A percentile compares a stretch with the other conserved stretches of the same genome.
Evolutionary conservation across 2,888 invertebrate species (phyloP).

Genomic region (Tryphoninae sp.): DNA sequence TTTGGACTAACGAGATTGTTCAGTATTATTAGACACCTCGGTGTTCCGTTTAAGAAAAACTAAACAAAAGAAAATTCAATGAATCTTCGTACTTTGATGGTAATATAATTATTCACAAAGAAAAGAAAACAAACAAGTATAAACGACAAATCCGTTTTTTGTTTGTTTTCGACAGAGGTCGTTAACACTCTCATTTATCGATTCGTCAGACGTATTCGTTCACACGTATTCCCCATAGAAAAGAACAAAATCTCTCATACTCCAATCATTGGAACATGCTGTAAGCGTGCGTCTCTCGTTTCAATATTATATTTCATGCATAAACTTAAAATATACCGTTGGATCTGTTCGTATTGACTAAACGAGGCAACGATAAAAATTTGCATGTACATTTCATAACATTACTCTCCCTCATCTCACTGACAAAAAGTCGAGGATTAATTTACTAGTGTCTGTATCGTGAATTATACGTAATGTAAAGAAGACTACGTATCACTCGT

Average conservation of each 20-base stretch:
- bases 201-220: slow-evolving; percentile 17
- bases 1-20: neutral
- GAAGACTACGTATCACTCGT: slow-evolving; percentile 29
- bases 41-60: neutral
- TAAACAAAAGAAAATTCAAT: slow-evolving; percentile 7
- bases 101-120: slow-evolving; percentile 7
- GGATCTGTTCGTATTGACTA: too few species aligned
- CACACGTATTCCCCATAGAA: neutral
- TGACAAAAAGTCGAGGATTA: slow-evolving; percentile 3
- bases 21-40: slow-evolving; percentile 53
- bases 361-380: neutral
- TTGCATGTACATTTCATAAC: slow-evolving; percentile 5
- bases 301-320: slow-evolving; percentile 19
- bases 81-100: slow-evolving; percentile 7
- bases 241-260: neutral
- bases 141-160: neutral
- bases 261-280: neutral
- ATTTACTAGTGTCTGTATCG: slow-evolving; percentile 33
- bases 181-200: slow-evolving; percentile 5
- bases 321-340: slow-evolving; percentile 4
- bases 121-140: neutral
- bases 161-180: neutral
- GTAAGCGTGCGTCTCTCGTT: slow-evolving; percentile 42
- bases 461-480: slow-evolving; percentile 49
- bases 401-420: neutral